Base-by-base conservation (phyloP, 2,113 vertebrate genomes). In the Ovis canadensis region DNA sequence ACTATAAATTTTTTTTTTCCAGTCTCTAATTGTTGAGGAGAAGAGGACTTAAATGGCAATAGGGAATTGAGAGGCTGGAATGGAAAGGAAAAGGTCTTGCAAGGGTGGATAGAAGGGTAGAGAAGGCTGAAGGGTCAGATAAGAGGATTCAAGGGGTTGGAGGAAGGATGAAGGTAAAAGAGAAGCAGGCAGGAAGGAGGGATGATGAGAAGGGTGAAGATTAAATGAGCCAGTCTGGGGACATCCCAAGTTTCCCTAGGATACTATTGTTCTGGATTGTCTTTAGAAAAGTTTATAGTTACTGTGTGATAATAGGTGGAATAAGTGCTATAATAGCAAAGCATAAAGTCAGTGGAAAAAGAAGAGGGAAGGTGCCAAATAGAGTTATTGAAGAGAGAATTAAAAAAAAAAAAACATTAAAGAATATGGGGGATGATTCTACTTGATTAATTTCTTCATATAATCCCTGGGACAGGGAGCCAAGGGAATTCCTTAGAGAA, bases 291-390 rank as follows among this genome's bases (percentile, higher is more conserved):
- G 16, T 83, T 74, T 52, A 36, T 15, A 33, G 40, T 57, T 80
- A 86, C 57, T 85, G 15, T 59, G 71, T 55, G 23, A 27, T 78
- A 80, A 16, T 25, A 36, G 43, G 84, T 4, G 36, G 36, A 83
- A 82, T 60, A n/a, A 36, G 5, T 88, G 36, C 12, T 52, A 5
- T 33, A 43, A 55, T 8, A 95, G 11, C 33, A 78, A 78, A 84
- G 6, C 43, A n/a, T 29, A n/a, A 3, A 60, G n/a, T 82, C 17
- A 45, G 13, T 1, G 15, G 8, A 5, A 64, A 4, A 64, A 78
- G 31, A 52, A 8, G 6, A 4, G 7, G 3, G 7, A 55, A 23
- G 33, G 6, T 27, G 10, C 6, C 23, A 3, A 17, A 21, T 2
- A 77, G 3, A 55, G 5, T 40, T 54, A 55, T 4, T 15, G 36